Percentiles rank a stretch among this genome's conserved stretches.
Conservation (phyloP, 2,888 invertebrate species). For the Tethea ocularis region DNA sequence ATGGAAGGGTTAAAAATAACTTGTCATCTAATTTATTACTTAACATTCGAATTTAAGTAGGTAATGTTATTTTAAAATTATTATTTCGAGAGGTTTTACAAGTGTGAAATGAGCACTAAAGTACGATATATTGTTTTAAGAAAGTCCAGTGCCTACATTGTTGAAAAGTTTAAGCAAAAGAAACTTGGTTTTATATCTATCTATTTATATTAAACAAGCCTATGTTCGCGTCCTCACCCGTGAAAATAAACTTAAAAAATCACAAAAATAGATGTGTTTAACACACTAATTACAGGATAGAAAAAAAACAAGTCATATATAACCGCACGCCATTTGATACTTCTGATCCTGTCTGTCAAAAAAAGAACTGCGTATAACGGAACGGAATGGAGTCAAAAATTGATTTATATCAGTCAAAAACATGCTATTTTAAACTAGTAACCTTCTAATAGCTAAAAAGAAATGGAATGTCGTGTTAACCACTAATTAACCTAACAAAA, state of each 20-base stretch:
- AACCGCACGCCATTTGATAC: slow-evolving; percentile 63
- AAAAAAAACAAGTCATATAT: slow-evolving; percentile 46
- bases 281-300: slow-evolving; percentile 49
- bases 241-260: not conserved
- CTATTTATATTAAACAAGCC: too few species aligned
- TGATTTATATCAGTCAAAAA: slow-evolving; percentile 70
- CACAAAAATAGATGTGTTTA: not conserved
- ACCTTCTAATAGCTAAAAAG: slow-evolving; percentile 32
- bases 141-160: too few species aligned
- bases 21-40: slow-evolving; percentile 28
- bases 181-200: too few species aligned
- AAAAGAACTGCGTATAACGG: slow-evolving; percentile 66
- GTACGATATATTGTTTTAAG: too few species aligned
- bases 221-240: too few species aligned
- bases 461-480: slow-evolving; percentile 50
- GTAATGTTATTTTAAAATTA: too few species aligned
- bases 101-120: too few species aligned
- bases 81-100: too few species aligned
- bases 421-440: slow-evolving; percentile 40
- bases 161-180: too few species aligned
- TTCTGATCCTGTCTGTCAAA: slow-evolving; percentile 72
- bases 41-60: not conserved
- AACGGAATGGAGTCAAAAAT: slow-evolving; percentile 72
- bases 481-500: slow-evolving; percentile 75
- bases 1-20: slow-evolving; percentile 61